phyloP scores from a whole-genome alignment of 92 coral and sea anemone species.

The Siderastrea siderea region DNA sequence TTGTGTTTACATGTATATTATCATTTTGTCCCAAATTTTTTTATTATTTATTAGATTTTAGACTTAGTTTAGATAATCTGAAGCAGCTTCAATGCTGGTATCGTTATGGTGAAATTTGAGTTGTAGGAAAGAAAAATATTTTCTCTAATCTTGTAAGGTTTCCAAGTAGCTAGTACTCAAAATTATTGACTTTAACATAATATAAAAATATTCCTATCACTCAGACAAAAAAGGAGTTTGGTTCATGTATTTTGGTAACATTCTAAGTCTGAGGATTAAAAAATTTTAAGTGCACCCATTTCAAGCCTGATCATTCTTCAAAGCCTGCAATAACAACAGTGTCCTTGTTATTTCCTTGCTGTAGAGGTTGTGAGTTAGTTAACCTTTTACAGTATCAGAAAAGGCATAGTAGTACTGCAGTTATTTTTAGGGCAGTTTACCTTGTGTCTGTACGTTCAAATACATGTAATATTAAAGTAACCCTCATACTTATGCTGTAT shows the following conservation, averaged over 20 bases:
- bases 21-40: background rate
- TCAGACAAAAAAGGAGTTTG: too few relatives aligned
- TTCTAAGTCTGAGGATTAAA: background rate
- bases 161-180: too few relatives aligned
- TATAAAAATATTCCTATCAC: too few relatives aligned
- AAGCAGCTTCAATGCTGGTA: too few relatives aligned
- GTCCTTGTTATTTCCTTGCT: background rate
- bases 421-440: background rate
- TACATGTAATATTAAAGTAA: background rate
- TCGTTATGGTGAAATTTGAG: background rate
- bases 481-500: background rate
- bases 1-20: background rate
- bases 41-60: slow-evolving; percentile 15
- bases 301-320: background rate
- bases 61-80: background rate
- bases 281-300: background rate
- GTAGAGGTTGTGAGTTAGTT: background rate
- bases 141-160: too few relatives aligned
- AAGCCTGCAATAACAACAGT: background rate
- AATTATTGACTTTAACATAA: too few relatives aligned
- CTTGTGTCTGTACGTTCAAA: background rate
- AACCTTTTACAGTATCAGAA: background rate
- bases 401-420: background rate
- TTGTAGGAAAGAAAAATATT: background rate
- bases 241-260: too few relatives aligned